These are phyloP conservation scores for Harpagifer antarcticus DNA, from an alignment of 2,797 vertebrate genomes.

Conservation along the genomic window DNA sequence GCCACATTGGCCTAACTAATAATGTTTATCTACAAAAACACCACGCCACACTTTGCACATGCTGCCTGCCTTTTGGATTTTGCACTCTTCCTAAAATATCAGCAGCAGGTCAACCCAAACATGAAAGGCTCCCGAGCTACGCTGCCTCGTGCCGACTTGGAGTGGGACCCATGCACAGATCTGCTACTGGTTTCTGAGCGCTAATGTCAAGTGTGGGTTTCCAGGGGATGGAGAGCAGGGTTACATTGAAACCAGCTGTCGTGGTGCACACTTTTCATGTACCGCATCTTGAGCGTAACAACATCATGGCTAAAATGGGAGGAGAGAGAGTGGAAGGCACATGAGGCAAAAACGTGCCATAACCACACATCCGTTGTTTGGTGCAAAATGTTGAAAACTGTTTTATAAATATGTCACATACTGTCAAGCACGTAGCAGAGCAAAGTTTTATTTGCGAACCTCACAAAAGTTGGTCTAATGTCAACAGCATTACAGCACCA, in stretches of 20 bases:
- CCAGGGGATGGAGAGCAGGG: slow-evolving; percentile 66
- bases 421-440: slow-evolving; percentile 60
- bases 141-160: slow-evolving; percentile 61
- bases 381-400: slow-evolving; percentile 68
- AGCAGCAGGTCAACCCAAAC: slow-evolving; percentile 55
- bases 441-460: slow-evolving; percentile 71
- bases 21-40: slow-evolving; percentile 79
- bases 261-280: slow-evolving; percentile 57
- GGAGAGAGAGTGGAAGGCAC: slow-evolving; percentile 55
- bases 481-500: slow-evolving; percentile 61
- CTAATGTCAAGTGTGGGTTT: slow-evolving; percentile 70
- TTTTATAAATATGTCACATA: slow-evolving; percentile 80
- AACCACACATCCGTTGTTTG: slow-evolving; percentile 71
- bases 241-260: slow-evolving; percentile 71
- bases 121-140: slow-evolving; percentile 65
- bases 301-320: slow-evolving; percentile 61
- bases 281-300: slow-evolving; percentile 53
- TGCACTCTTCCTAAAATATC: slow-evolving; percentile 69
- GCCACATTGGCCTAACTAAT: slow-evolving; percentile 74
- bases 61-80: slow-evolving; percentile 58
- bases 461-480: slow-evolving; percentile 72
- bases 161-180: slow-evolving; percentile 63
- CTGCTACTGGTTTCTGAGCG: slow-evolving; percentile 62
- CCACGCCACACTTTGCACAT: slow-evolving; percentile 59
- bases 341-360: slow-evolving; percentile 73